Base-by-base conservation (phyloP, 2,888 invertebrate genomes). In the Tromatobia lineatoria region DNA sequence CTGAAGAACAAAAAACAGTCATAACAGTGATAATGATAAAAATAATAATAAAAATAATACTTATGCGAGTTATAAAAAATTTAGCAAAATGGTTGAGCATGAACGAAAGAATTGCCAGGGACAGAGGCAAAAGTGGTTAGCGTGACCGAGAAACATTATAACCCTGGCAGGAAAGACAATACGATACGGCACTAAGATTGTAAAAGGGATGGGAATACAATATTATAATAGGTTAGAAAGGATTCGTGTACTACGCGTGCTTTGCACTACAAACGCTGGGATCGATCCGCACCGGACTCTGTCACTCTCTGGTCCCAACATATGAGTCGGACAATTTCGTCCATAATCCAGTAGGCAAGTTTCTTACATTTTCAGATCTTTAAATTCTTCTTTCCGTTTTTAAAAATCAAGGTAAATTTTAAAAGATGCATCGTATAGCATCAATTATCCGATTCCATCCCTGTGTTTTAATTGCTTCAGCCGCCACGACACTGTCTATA, bases 131-230 rank as follows among this genome's bases (percentile, higher is more conserved):
- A 86, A 79, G 67, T 81, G 70, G 80, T 61, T 81, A 87, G 92
- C 92, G 91, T 92, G 92, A 90, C 90, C 88, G 80, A 88, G 89
- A 88, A 90, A 90, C 92, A 92, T 92, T 92, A 92, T 90, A 83
- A 78, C 54, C 87, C 89, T 83, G 67, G 87, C 86, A 88, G 87
- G 90, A 90, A 89, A 92, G 91, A 90, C 91, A 91, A 92, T 91
- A 90, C 91, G 77, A 80, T 80, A 81, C 70, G 81, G 74, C 73
- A 70, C 74, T 81, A 70, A 73, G 38, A 84, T 84, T 74, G 78
- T 74, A 64, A 70, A 75, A 67, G 80, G 73, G 64, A 70, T 52
- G 64, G 67, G 81, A 70, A 64, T 67, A 75, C 74, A 80, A 80
- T 80, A 75, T 80, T 74, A 80, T 75, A 76, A 76, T 81, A 54